These are phyloP conservation scores for Drosophila serrata DNA, from an alignment of 1,140 invertebrate species.

Conservation along the genomic window DNA sequence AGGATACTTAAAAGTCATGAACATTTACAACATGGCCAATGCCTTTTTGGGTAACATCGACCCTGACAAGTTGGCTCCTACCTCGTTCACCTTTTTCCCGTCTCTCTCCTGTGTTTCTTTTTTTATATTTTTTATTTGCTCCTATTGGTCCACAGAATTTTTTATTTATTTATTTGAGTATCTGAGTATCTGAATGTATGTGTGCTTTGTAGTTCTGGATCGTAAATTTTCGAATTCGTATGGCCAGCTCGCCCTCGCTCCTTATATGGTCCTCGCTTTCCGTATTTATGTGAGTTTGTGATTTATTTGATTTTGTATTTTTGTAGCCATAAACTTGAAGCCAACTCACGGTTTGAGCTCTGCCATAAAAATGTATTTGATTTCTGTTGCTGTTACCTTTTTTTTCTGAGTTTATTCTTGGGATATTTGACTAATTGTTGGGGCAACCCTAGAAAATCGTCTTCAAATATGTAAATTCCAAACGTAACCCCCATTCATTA, in stretches of 20 bases:
- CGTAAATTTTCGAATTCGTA: conserved; percentile 74
- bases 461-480: conserved; percentile 44
- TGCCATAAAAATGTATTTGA: conserved; percentile 63
- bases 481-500: conserved; percentile 66
- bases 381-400: conserved; percentile 21
- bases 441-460: conserved; percentile 39
- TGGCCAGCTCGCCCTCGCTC: conserved; percentile 52
- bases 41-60: conserved; percentile 50
- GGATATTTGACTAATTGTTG: conserved; percentile 59
- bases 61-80: conserved; percentile 55
- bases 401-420: conserved; percentile 46
- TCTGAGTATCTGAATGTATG: conserved; percentile 10
- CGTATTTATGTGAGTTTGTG: conserved; percentile 79
- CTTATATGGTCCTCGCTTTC: conserved; percentile 38
- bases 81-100: conserved; percentile 21
- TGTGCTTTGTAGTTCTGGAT: conserved; percentile 65
- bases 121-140: conserved; percentile 34
- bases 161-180: conserved; percentile 50
- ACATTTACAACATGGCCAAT: conserved; percentile 81
- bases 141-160: conserved; percentile 69
- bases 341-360: conserved; percentile 25
- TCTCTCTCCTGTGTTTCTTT: conserved; percentile 14
- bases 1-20: conserved; percentile 75
- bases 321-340: conserved; percentile 67
- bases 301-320: conserved; percentile 75